Conservation (phyloP, 2,113 vertebrate species). For the Rhinopithecus roxellana region DNA sequence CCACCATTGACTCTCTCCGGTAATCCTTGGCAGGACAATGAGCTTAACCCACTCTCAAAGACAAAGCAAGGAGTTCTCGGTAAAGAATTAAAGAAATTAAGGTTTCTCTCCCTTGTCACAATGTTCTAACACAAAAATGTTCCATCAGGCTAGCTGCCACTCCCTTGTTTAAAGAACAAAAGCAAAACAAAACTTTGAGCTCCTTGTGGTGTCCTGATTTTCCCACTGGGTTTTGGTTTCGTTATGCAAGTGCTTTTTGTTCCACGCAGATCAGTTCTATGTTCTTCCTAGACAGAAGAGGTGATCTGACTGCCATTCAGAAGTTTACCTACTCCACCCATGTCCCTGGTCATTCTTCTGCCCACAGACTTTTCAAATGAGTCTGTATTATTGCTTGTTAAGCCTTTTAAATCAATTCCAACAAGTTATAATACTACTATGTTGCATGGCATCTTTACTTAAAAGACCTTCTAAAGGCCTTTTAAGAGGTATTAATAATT, state of each 20-base stretch:
- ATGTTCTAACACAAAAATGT: constrained; percentile 33
- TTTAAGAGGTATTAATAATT: neutral
- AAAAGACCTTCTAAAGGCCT: neutral
- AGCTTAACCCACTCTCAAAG: constrained; percentile 45
- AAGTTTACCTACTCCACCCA: neutral
- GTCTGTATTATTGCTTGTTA: neutral
- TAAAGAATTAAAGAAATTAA: constrained; percentile 62
- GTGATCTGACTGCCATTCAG: neutral
- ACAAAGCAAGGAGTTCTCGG: constrained; percentile 54
- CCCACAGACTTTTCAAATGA: constrained; percentile 3
- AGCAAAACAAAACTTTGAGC: neutral
- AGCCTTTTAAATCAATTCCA: neutral
- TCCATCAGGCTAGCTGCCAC: neutral
- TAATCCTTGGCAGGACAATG: neutral
- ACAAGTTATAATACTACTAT: neutral
- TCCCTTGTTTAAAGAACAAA: neutral
- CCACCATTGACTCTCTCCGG: rapidly evolving
- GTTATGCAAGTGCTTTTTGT: neutral
- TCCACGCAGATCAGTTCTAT: neutral
- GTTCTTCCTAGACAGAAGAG: neutral
- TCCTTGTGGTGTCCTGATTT: constrained; percentile 35
- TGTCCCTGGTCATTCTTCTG: constrained; percentile 40
- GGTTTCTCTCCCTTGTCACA: constrained; percentile 22
- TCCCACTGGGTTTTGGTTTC: constrained; percentile 40
- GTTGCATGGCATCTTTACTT: neutral